Conservation (phyloP, 2,888 invertebrate genomes). For the Scelioninae gen. 2 region DNA sequence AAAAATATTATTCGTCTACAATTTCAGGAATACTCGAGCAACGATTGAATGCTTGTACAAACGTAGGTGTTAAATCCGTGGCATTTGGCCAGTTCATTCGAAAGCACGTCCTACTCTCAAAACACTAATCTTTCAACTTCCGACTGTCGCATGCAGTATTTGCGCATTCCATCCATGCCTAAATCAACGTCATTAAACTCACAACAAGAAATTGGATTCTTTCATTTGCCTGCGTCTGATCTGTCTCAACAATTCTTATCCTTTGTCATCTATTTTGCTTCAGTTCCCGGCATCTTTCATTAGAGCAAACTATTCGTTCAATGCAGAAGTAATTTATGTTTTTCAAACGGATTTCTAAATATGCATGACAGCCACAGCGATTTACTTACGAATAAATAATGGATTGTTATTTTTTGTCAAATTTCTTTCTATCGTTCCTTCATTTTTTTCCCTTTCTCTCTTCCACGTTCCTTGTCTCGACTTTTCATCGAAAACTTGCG, state of each 20-base stretch:
- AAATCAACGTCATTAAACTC: conserved; percentile 54
- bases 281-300: conserved; percentile 34
- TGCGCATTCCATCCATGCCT: conserved; percentile 57
- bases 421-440: background rate
- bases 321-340: conserved; percentile 34
- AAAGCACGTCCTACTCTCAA: conserved; percentile 53
- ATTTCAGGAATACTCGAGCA: conserved; percentile 39
- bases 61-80: conserved; percentile 53
- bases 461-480: background rate
- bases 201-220: conserved; percentile 45
- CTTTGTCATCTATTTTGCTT: conserved; percentile 40
- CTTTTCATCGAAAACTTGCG: conserved; percentile 2
- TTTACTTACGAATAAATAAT: conserved; percentile 23
- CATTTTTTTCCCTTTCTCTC: background rate
- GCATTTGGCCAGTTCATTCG: conserved; percentile 54
- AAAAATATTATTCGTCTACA: no score
- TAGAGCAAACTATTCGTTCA: conserved; percentile 16
- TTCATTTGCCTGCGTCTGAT: conserved; percentile 34
- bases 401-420: conserved; percentile 1
- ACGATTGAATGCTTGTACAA: conserved; percentile 37
- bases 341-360: conserved; percentile 6
- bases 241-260: conserved; percentile 39
- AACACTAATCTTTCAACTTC: conserved; percentile 51
- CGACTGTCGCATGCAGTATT: conserved; percentile 49
- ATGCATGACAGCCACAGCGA: conserved; percentile 1